These are phyloP conservation scores for Tichodroma muraria DNA, from an alignment of 2,113 vertebrate genomes.

Conservation along the genomic window DNA sequence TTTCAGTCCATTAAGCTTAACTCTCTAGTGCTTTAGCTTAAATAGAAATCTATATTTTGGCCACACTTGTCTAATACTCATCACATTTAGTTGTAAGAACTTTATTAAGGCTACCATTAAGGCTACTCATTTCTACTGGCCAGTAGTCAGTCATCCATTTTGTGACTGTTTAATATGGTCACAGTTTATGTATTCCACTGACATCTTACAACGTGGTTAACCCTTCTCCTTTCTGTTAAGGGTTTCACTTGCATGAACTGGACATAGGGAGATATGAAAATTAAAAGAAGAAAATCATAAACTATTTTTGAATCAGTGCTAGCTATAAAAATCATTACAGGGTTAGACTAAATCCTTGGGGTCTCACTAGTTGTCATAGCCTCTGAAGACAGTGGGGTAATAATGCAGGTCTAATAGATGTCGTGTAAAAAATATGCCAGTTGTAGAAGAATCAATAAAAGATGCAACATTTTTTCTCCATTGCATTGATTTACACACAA, in stretches of 20 bases:
- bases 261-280: background rate
- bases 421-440: background rate
- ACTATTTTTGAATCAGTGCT: background rate
- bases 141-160: background rate
- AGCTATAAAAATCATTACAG: background rate
- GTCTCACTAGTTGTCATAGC: background rate
- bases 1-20: background rate
- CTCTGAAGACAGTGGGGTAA: background rate
- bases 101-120: background rate
- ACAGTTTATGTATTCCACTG: background rate
- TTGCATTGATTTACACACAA: background rate
- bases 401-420: background rate
- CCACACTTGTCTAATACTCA: background rate
- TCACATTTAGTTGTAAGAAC: background rate
- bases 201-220: background rate
- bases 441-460: background rate
- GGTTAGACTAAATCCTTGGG: background rate
- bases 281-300: background rate
- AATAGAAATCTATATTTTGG: background rate
- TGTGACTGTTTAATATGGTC: background rate
- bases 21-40: background rate
- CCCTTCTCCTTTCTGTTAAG: background rate
- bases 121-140: background rate
- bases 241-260: background rate
- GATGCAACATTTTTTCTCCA: background rate